phyloP scores from a whole-genome alignment of 2,888 invertebrate genomes.

The Venusia cambrica region DNA sequence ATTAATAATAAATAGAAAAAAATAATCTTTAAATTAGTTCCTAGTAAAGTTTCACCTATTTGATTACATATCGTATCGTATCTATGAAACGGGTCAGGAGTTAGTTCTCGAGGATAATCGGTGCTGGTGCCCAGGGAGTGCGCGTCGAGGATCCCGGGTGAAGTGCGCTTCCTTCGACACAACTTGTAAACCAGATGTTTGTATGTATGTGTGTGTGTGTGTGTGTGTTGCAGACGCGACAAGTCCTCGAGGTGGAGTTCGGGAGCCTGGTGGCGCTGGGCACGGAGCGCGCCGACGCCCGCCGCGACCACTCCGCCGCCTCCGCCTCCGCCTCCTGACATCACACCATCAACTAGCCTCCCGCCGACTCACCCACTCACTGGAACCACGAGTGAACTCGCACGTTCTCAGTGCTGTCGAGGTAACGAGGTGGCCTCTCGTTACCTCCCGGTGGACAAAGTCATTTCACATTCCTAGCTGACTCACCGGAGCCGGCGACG shows the following conservation, averaged over 20 bases:
- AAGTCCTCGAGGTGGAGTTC: slow-evolving; percentile 95
- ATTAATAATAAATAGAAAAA: too few species aligned
- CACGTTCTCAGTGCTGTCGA: too few species aligned
- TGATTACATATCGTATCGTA: too few species aligned
- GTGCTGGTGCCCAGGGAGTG: too few species aligned
- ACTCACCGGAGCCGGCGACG: slow-evolving; percentile 1
- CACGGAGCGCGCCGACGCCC: slow-evolving; percentile 87
- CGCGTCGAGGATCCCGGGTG: too few species aligned
- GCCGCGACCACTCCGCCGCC: slow-evolving; percentile 60
- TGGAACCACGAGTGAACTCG: slow-evolving; percentile 10
- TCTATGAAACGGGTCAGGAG: too few species aligned
- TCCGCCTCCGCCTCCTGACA: slow-evolving; percentile 73
- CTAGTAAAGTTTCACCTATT: too few species aligned
- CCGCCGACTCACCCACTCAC: slow-evolving; percentile 12
- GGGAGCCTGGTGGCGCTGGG: slow-evolving; percentile 90
- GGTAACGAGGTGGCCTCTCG: too few species aligned
- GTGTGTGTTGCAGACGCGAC: slow-evolving; percentile 86
- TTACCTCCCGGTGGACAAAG: too few species aligned
- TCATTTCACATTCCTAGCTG: neutral
- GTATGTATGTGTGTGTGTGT: neutral
- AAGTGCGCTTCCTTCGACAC: too few species aligned
- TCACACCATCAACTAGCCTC: slow-evolving; percentile 43
- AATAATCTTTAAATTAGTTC: too few species aligned
- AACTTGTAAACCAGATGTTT: neutral
- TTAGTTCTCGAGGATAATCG: too few species aligned